Base-by-base conservation (phyloP, 2,888 invertebrate genomes). In the Noctua comes region DNA sequence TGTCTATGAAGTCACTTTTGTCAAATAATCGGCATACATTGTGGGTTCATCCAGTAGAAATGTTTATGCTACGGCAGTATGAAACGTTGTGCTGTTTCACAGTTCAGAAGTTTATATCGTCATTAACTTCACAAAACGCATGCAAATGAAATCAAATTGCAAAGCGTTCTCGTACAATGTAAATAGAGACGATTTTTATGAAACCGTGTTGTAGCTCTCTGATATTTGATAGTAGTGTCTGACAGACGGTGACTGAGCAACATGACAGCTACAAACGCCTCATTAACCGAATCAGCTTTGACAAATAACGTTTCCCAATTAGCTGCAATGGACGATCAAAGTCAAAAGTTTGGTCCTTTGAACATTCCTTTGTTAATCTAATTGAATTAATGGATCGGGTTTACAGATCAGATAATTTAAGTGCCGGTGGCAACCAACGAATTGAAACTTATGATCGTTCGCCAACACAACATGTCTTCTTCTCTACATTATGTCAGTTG, bases 231-330 rank as follows among this genome's bases (percentile, higher is more conserved):
- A 86, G 68, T 69, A 51, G 76, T 82, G 77, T 73, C 79, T 80
- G 68, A 76, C 79, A 70, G 84, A 79, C 68, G 68, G 69, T 71
- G 70, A 76, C 71, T 71, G 74, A 76, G 74, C 79, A 79, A 76
- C 83, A 78, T 77, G 77, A 75, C 85, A 72, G 80, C 83, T 76
- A 83, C 88, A 79, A 82, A 84, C 84, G 89, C 79, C 81, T 89
- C 88, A 89, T 89, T 89, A 86, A 87, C 84, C 73, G 82, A 85
- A 88, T 87, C 89, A 82, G 84, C 88, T 89, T 88, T 89, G 89
- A 89, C 89, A 89, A 89, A 89, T 89, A 89, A 88, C 87, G 83
- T 89, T 89, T 89, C 80, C 87, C 89, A 89, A 89, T 89, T 89
- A 88, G 84, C 77, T 87, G 86, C 87, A 86, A 89, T 89, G 87